Conservation (phyloP, 2,113 vertebrate species). For the Gracilinanus agilis region DNA sequence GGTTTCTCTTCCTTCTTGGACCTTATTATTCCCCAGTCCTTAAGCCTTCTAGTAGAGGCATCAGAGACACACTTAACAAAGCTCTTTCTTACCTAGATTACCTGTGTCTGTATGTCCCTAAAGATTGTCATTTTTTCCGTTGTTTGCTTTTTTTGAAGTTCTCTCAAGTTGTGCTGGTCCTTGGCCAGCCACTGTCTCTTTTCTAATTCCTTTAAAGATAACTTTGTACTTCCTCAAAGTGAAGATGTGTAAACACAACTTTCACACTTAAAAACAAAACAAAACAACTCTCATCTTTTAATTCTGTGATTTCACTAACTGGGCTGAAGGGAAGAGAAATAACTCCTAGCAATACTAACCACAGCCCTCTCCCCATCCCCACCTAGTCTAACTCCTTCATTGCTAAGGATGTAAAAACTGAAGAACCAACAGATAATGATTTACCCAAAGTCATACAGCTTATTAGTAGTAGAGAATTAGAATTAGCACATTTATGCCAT, state of each 20-base stretch:
- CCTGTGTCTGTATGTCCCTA: neutral
- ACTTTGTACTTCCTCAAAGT: neutral
- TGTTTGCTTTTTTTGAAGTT: neutral
- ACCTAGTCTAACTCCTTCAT: neutral
- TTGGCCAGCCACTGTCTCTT: neutral
- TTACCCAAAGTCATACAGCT: neutral
- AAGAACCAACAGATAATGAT: neutral
- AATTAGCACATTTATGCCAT: neutral
- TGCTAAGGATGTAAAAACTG: neutral
- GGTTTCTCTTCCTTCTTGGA: neutral
- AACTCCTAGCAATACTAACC: neutral
- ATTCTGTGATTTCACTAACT: neutral
- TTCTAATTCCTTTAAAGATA: neutral
- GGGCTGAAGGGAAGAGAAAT: neutral
- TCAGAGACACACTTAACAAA: neutral
- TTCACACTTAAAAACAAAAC: neutral
- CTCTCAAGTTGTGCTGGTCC: neutral
- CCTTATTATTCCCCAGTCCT: neutral
- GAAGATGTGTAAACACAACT: neutral
- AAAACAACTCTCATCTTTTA: neutral
- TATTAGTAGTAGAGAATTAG: neutral
- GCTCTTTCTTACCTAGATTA: neutral
- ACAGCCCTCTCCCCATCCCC: neutral
- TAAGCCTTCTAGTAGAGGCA: neutral
- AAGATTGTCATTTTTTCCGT: neutral